Percentiles rank a stretch among this genome's conserved stretches.
Evolutionary conservation across 2,888 invertebrate genomes (phyloP).

Genomic region (Pogonocherus hispidulus): DNA sequence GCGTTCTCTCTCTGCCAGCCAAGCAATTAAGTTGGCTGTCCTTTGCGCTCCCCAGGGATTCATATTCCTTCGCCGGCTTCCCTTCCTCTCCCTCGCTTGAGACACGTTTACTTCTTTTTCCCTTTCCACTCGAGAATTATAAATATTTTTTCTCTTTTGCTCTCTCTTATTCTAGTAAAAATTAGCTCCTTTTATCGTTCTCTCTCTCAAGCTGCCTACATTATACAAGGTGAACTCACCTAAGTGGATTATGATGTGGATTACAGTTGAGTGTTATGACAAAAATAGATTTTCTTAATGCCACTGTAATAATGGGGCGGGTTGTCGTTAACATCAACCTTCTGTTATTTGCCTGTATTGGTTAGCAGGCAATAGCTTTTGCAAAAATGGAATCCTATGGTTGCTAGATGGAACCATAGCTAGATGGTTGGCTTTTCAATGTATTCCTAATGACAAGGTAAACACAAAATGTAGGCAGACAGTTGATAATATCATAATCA

Average conservation of each 20-base stretch:
- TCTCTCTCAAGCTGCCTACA: constrained; percentile 36
- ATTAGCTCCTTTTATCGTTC: constrained; percentile 60
- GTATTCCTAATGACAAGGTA: too few species aligned
- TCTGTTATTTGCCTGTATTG: background rate
- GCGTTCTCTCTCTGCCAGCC: constrained; percentile 50
- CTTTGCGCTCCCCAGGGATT: constrained; percentile 64
- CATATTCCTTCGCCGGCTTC: constrained; percentile 62
- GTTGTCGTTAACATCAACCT: background rate
- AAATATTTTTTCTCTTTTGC: constrained; percentile 65
- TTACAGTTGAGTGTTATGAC: background rate
- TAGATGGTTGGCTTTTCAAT: too few species aligned
- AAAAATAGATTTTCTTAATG: constrained; percentile 6
- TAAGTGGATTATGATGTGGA: background rate
- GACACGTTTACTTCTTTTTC: constrained; percentile 57
- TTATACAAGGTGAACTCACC: constrained; percentile 31
- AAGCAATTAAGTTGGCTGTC: constrained; percentile 65
- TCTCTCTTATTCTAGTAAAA: constrained; percentile 56
- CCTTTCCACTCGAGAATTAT: constrained; percentile 66
- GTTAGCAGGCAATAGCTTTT: too few species aligned
- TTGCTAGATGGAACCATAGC: too few species aligned
- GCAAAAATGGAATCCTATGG: too few species aligned
- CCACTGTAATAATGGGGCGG: background rate
- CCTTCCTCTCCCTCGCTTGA: constrained; percentile 46
- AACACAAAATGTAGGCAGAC: too few species aligned
- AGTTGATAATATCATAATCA: too few species aligned